Percentiles rank a stretch among this genome's conserved stretches.
Evolutionary conservation across 2,113 vertebrate species (phyloP).

Genomic region (Phaethon lepturus): DNA sequence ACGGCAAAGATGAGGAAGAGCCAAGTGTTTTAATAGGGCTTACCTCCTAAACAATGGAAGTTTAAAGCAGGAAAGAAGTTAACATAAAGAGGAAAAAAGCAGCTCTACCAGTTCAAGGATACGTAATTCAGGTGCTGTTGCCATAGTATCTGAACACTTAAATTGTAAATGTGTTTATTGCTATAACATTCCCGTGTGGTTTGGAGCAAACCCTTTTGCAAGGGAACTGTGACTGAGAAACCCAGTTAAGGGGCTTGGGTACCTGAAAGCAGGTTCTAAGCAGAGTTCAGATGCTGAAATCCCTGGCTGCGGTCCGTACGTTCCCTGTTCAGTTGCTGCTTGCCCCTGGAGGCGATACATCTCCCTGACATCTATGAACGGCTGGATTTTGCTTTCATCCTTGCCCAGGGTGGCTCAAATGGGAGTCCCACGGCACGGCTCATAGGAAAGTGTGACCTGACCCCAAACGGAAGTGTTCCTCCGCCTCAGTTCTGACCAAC

Average conservation of each 20-base stretch:
- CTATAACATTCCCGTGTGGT: background rate
- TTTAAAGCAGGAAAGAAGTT: background rate
- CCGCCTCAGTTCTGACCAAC: background rate
- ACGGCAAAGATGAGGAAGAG: background rate
- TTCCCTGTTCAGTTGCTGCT: background rate
- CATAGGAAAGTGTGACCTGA: background rate
- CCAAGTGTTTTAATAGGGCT: background rate
- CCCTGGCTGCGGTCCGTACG: fast-evolving
- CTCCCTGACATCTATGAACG: background rate
- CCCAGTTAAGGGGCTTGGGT: background rate
- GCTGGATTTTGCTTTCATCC: background rate
- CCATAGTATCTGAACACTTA: background rate
- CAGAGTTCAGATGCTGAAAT: background rate
- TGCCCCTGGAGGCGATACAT: background rate
- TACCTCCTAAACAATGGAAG: background rate
- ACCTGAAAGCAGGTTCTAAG: background rate
- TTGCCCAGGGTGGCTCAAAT: background rate
- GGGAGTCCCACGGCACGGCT: background rate
- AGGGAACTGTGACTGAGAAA: background rate
- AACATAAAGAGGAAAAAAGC: background rate
- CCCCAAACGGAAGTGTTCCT: background rate
- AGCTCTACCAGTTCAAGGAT: background rate
- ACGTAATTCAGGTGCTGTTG: background rate
- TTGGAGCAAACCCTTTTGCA: background rate
- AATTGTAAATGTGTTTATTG: background rate